phyloP scores from a whole-genome alignment of 2,797 vertebrate genomes.

The Somateria mollissima region DNA sequence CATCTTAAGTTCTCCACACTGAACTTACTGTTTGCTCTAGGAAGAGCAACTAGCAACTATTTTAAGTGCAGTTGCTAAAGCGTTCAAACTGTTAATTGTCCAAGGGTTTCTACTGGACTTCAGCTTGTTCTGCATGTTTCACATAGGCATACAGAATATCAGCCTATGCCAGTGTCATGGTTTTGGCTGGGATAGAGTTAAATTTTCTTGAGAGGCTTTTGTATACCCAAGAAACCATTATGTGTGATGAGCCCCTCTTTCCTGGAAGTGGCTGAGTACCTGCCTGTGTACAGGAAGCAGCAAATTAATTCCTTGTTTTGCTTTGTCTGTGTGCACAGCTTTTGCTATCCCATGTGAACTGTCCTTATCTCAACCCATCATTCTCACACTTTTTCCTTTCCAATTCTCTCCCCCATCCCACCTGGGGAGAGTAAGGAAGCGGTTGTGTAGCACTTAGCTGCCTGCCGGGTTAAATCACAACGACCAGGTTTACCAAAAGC shows the following conservation, averaged over 20 bases:
- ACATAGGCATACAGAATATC: neutral
- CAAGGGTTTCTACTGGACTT: neutral
- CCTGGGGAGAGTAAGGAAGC: neutral
- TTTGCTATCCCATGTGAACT: neutral
- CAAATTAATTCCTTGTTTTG: neutral
- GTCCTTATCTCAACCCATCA: neutral
- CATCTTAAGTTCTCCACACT: neutral
- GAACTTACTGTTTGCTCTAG: neutral
- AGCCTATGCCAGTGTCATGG: neutral
- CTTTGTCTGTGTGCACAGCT: neutral
- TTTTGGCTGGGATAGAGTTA: neutral
- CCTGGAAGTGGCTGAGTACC: neutral
- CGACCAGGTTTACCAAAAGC: neutral
- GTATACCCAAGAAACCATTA: neutral
- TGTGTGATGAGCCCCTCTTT: neutral
- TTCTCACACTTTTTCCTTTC: neutral
- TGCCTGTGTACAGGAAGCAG: no score
- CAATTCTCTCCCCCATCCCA: neutral
- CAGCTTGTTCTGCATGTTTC: neutral
- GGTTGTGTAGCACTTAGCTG: neutral
- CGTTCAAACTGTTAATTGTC: neutral
- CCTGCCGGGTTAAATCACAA: neutral
- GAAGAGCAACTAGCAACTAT: neutral
- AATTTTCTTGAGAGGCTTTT: neutral
- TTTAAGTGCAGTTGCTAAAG: neutral